Evolutionary conservation across 2,113 vertebrate genomes (phyloP), one percentile per base, ranked within the genome.

Genomic region (Trichechus manatus): DNA sequence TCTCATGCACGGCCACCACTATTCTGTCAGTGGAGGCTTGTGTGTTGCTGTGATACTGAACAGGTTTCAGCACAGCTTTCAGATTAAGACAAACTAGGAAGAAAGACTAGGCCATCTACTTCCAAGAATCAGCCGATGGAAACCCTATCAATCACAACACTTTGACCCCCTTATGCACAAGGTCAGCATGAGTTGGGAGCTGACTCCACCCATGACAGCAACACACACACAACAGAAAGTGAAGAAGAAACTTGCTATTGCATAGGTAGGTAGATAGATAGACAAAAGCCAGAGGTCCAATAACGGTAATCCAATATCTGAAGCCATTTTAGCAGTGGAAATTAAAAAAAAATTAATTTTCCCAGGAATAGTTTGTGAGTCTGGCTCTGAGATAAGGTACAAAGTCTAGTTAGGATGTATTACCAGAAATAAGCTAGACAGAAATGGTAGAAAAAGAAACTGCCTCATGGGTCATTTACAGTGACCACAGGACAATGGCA

Each of bases 261-360:
- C 5, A 92, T 74, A 64, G 78, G 56, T 39, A 83, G 29, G 47
- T 47, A 47, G 47, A 5, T 47, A 47, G 6, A 47, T 7, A 47
- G 47, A 33, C 20, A 31, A 79, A 8, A 19, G 25, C 33, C 17
- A 82, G 36, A n/a, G 33, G n/a, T 14, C 53, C 39, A 87, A 22
- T 59, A 96, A 10, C n/a, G 23, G 83, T 27, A 3, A 64, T 87
- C n/a, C 47, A 72, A 84, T 1, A 68, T 33, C 50, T 74, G 20
- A 88, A 88, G n/a, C 9, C n/a, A 80, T 92, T 94, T 87, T 70
- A 88, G 27, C 42, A 86, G 80, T 7, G 56, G 11, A 82, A 63
- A 82, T n/a, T 42, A 61, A 39, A 59, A 39, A 78, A 27, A 36
- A 68, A 83, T 27, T 90, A 66, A 82, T 90, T 81, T 93, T 86